These are phyloP conservation scores for Neocloeon triangulifer DNA, from an alignment of 1,140 invertebrate genomes.

Conservation along the genomic window DNA sequence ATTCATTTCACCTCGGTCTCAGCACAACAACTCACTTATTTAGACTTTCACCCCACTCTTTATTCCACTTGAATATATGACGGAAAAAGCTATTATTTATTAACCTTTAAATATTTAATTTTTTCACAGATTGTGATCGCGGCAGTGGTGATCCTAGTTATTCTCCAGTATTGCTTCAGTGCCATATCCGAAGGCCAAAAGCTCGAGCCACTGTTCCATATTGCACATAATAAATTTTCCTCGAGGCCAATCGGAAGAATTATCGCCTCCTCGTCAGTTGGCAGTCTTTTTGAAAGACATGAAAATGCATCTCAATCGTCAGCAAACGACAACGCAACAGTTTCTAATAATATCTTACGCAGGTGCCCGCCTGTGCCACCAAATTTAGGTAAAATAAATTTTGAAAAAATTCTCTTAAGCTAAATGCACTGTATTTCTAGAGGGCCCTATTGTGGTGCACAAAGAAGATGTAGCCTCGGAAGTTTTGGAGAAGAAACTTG, in stretches of 20 bases:
- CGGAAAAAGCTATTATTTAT: too few relatives aligned
- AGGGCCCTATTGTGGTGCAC: not conserved
- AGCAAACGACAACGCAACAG: not conserved
- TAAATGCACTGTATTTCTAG: constrained; percentile 6
- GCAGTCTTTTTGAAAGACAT: not conserved
- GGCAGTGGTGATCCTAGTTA: constrained; percentile 14
- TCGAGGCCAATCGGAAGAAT: not conserved
- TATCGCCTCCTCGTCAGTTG: not conserved
- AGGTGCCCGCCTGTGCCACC: constrained; percentile 20
- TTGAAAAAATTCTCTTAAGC: not conserved
- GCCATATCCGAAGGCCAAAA: constrained; percentile 19
- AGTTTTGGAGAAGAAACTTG: not conserved
- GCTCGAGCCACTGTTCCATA: constrained; percentile 22
- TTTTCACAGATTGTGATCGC: constrained; percentile 3
- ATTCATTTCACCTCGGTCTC: too few relatives aligned
- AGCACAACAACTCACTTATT: too few relatives aligned
- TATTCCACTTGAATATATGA: too few relatives aligned
- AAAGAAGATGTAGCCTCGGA: not conserved
- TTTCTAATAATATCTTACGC: constrained; percentile 1
- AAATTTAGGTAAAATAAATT: constrained; percentile 18
- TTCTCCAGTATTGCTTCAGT: constrained; percentile 22
- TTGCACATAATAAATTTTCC: constrained; percentile 8
- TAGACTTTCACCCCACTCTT: too few relatives aligned
- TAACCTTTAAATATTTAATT: too few relatives aligned
- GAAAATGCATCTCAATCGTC: not conserved